Evolutionary conservation across 2,797 vertebrate species (phyloP), one percentile per base, ranked within the genome.

Genomic region (Melanogrammus aeglefinus): DNA sequence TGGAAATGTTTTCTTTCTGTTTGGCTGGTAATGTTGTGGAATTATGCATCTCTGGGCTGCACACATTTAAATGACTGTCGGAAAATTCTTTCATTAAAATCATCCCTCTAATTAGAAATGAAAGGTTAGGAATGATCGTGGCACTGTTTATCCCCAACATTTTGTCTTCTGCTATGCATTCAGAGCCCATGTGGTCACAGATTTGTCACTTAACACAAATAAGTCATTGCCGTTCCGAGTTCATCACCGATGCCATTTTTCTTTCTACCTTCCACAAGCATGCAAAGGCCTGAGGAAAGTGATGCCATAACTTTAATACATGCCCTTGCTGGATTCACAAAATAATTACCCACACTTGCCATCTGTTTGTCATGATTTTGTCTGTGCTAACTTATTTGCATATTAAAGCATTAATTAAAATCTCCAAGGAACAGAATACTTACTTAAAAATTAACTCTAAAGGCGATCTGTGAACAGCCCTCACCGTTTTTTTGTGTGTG

Each of bases 361-460:
- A 97, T 96, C 96, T 97, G 97, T 94, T 94, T 96, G 94, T 94
- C 92, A 93, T 93, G 92, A 97, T 96, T 97, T 96, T 97, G 95
- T 95, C 95, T 94, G 92, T 89, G 92, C 94, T 94, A 89, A 92
- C 95, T 95, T 95, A 98, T 98, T 98, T 98, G 95, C 97, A 99
- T 98, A 97, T 97, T 98, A 96, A 98, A 94, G 96, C 95, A 96
- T 96, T 98, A 96, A 98, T 99, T 97, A 97, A 96, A 96, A 96
- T 96, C 96, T 96, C 95, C 79, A 93, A 96, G 96, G 91, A 95
- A 88, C 85, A 81, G 83, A 88, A 91, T 85, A 88, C 92, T 93
- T 91, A 91, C 90, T 92, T 93, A 91, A 91, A 93, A 93, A 93
- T 90, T 82, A 91, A 91, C 89, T 94, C 91, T 90, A 90, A 93